A percentile compares a stretch with the other conserved stretches of the same genome.
phyloP scores from a whole-genome alignment of 2,888 invertebrate genomes.

The Eristalinus aeneus region DNA sequence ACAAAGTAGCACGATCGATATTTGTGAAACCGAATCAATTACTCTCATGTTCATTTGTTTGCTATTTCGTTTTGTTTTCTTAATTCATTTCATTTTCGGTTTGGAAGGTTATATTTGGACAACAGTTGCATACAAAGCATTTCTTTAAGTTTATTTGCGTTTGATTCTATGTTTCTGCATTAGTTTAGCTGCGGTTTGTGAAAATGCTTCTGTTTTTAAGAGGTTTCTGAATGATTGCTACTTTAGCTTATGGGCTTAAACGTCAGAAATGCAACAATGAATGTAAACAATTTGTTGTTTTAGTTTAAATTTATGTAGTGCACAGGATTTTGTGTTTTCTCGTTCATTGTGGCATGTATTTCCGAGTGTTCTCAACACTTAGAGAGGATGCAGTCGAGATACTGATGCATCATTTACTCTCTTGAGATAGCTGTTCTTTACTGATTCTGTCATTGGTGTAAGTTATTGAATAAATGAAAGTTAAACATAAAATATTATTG shows the following conservation, averaged over 20 bases:
- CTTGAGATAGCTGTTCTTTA: not conserved
- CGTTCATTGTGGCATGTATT: not conserved
- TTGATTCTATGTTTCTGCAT: not conserved
- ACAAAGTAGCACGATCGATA: not conserved
- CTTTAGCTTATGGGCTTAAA: not conserved
- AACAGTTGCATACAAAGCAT: not conserved
- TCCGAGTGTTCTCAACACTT: not conserved
- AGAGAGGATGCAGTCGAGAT: not conserved
- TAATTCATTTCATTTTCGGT: not conserved
- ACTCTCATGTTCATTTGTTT: not conserved
- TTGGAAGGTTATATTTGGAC: not conserved
- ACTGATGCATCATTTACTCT: not conserved
- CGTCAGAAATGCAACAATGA: not conserved
- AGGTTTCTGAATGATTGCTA: not conserved
- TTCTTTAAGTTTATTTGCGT: not conserved
- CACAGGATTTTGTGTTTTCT: not conserved
- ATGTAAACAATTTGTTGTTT: not conserved
- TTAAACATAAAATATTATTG: not conserved
- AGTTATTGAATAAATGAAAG: not conserved
- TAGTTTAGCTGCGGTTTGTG: not conserved
- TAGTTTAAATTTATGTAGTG: not conserved
- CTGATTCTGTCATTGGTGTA: not conserved
- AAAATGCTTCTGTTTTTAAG: not conserved
- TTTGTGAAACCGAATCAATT: not conserved
- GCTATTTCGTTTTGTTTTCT: not conserved